Evolutionary conservation across 2,888 invertebrate genomes (phyloP).

Genomic region (Euspilapteryx auroguttella): DNA sequence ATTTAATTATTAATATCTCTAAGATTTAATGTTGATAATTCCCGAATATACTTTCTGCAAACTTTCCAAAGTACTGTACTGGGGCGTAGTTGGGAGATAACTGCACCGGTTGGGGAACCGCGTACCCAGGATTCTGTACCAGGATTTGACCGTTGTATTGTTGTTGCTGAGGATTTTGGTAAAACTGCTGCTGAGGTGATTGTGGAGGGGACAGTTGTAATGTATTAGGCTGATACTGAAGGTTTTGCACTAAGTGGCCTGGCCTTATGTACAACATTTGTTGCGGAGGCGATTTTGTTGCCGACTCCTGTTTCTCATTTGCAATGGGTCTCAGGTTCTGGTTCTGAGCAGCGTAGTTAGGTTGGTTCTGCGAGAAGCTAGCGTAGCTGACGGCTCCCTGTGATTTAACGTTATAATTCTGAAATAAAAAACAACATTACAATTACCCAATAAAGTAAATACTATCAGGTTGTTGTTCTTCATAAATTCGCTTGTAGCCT

Average conservation of each 20-base stretch:
- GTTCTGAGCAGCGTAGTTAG: conserved; percentile 7
- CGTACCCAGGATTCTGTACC: conserved; percentile 9
- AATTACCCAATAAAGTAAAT: too few species aligned
- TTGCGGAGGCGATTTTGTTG: conserved; percentile 6
- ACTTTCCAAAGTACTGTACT: conserved; percentile 37
- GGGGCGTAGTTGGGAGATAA: conserved; percentile 21
- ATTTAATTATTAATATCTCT: neutral
- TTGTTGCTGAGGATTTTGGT: neutral
- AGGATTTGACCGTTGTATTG: conserved; percentile 5
- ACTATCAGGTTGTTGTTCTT: too few species aligned
- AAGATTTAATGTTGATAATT: conserved; percentile 12
- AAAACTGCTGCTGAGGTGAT: neutral
- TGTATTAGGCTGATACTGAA: conserved; percentile 1
- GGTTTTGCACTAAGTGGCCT: neutral
- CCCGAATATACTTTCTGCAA: conserved; percentile 25
- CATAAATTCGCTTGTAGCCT: too few species aligned
- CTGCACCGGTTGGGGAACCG: conserved; percentile 8
- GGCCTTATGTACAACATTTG: neutral
- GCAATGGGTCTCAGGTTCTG: neutral
- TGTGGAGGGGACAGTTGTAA: too few species aligned
- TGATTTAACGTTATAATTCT: conserved; percentile 21
- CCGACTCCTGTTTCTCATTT: conserved; percentile 5
- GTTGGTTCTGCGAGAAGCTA: conserved; percentile 25
- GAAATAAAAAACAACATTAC: too few species aligned
- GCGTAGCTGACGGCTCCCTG: conserved; percentile 35